phyloP scores from a whole-genome alignment of 2,888 invertebrate species.

The Omphaloscelis lunosa region DNA sequence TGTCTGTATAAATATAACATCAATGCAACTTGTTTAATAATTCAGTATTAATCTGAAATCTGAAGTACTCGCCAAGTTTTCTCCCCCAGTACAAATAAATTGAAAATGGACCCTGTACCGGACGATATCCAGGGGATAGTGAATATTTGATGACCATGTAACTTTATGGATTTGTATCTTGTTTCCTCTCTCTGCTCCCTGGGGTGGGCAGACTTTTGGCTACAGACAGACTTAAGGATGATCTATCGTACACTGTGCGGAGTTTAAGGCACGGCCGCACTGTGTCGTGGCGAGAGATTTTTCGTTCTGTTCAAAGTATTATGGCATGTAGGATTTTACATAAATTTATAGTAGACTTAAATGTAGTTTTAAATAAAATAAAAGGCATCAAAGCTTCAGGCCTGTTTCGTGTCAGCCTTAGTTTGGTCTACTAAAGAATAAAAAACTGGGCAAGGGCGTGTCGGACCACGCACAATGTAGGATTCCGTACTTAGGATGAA shows the following conservation, averaged over 20 bases:
- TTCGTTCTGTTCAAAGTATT: background rate
- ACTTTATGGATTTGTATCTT: slow-evolving; percentile 62
- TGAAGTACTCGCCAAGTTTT: slow-evolving; percentile 58
- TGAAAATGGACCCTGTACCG: slow-evolving; percentile 54
- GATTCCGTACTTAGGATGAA: too few relatives aligned
- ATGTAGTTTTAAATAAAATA: background rate
- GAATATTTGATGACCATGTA: slow-evolving; percentile 62
- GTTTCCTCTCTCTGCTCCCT: slow-evolving; percentile 35
- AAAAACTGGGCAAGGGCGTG: too few relatives aligned
- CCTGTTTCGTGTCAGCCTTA: too few relatives aligned
- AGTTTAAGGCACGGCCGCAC: slow-evolving; percentile 8
- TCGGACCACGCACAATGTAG: too few relatives aligned
- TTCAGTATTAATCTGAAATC: slow-evolving; percentile 67
- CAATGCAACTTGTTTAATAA: slow-evolving; percentile 65
- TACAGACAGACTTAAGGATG: slow-evolving; percentile 51
- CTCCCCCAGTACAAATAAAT: slow-evolving; percentile 64
- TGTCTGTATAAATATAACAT: slow-evolving; percentile 51
- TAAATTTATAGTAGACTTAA: background rate
- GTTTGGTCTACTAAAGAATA: too few relatives aligned
- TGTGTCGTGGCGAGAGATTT: background rate
- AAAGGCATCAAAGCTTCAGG: too few relatives aligned
- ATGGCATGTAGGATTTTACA: background rate
- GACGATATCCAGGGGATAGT: slow-evolving; percentile 52
- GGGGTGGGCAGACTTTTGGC: slow-evolving; percentile 47
- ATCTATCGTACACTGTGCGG: slow-evolving; percentile 25